Evolutionary conservation across 2,888 invertebrate genomes (phyloP).

Genomic region (Brenthis daphne): DNA sequence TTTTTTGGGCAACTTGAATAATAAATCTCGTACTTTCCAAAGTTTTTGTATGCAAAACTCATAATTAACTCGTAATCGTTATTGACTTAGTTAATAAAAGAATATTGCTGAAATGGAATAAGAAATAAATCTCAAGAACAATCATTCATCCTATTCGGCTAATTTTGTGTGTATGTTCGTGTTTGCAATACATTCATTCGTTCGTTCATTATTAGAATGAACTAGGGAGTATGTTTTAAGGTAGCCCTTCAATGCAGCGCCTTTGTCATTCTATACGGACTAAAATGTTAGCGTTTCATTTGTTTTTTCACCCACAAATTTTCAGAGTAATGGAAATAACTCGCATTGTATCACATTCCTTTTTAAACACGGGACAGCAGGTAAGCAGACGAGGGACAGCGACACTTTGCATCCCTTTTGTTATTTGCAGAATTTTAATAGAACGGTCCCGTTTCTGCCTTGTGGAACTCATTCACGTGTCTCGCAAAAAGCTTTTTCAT

Average conservation of each 20-base stretch:
- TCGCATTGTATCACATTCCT: slow-evolving; percentile 76
- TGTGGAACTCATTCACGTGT: slow-evolving; percentile 41
- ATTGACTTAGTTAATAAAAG: not conserved
- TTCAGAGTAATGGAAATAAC: slow-evolving; percentile 76
- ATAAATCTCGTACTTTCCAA: slow-evolving; percentile 15
- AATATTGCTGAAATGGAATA: not conserved
- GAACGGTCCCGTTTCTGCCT: slow-evolving; percentile 54
- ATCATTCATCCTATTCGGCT: no score
- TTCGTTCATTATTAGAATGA: slow-evolving; percentile 10
- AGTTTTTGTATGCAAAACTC: slow-evolving; percentile 11
- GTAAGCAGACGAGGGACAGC: slow-evolving; percentile 69
- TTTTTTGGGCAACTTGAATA: slow-evolving; percentile 25
- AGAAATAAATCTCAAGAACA: no score
- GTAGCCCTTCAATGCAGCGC: slow-evolving; percentile 26
- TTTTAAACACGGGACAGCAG: slow-evolving; percentile 66
- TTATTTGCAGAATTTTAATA: slow-evolving; percentile 79
- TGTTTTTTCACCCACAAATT: slow-evolving; percentile 47
- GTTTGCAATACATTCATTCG: no score
- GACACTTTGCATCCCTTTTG: slow-evolving; percentile 66
- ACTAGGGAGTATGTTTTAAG: slow-evolving; percentile 22
- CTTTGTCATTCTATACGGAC: slow-evolving; percentile 25
- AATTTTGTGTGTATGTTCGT: no score
- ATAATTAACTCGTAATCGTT: slow-evolving; percentile 12
- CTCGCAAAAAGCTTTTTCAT: slow-evolving; percentile 42
- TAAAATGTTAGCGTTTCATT: slow-evolving; percentile 28